Evolutionary conservation across 2,797 vertebrate genomes (phyloP).

Genomic region (Percopsis omiscomaycus): DNA sequence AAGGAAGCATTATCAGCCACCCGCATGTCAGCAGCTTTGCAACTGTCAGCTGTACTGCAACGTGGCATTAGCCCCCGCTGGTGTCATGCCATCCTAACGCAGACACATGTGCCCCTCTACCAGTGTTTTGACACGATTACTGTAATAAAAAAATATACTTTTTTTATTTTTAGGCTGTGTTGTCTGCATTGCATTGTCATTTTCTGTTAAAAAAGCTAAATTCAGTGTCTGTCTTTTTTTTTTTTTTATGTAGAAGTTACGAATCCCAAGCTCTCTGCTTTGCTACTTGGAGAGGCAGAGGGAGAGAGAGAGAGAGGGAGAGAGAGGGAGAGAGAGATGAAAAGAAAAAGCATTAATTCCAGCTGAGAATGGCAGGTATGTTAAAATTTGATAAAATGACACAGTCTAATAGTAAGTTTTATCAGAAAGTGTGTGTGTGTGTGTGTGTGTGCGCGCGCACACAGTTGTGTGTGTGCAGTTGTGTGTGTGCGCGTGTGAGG

Average conservation of each 20-base stretch:
- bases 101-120: conserved; percentile 4
- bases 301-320: not conserved
- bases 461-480: not conserved
- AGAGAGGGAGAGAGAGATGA: conserved; percentile 24
- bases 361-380: conserved; percentile 65
- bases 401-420: conserved; percentile 50
- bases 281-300: conserved; percentile 36
- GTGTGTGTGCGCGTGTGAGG: conserved; percentile 10
- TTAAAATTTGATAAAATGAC: conserved; percentile 70
- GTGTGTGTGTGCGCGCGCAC: conserved; percentile 9
- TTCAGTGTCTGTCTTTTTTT: conserved; percentile 39
- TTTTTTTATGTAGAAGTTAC: conserved; percentile 58
- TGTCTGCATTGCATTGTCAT: too few species aligned
- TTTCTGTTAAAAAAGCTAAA: conserved; percentile 18
- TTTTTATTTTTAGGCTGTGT: not conserved
- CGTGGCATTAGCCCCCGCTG: conserved; percentile 25
- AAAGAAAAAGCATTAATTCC: conserved; percentile 56
- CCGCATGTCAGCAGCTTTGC: conserved; percentile 70
- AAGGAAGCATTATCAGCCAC: conserved; percentile 62
- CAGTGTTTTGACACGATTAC: conserved; percentile 17
- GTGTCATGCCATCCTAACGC: conserved; percentile 5
- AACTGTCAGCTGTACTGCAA: conserved; percentile 54
- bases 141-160: not conserved
- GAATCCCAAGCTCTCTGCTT: conserved; percentile 59
- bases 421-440: conserved; percentile 22